Evolutionary conservation across 2,797 vertebrate genomes (phyloP).

Genomic region (Toxotes lorentzi): DNA sequence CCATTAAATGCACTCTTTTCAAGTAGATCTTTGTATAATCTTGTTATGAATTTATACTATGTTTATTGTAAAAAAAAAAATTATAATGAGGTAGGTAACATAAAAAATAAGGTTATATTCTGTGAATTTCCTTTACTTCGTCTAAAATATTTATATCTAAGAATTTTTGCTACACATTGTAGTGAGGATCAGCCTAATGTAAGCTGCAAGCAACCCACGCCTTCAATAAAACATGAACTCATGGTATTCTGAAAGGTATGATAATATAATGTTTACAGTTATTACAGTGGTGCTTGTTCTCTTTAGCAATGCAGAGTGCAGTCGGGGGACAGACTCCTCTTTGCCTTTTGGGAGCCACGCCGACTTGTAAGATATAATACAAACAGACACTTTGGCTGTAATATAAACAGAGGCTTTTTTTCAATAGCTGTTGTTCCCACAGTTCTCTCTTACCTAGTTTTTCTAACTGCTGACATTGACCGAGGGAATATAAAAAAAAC

Average conservation of each 20-base stretch:
- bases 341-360: slow-evolving; percentile 51
- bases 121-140: slow-evolving; percentile 18
- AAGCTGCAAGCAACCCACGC: slow-evolving; percentile 43
- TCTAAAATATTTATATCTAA: slow-evolving; percentile 49
- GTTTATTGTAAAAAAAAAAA: too few species aligned
- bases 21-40: too few species aligned
- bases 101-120: slow-evolving; percentile 20
- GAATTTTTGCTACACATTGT: slow-evolving; percentile 29
- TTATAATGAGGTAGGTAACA: slow-evolving; percentile 11
- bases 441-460: slow-evolving; percentile 35
- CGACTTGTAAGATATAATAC: slow-evolving; percentile 54
- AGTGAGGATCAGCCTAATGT: slow-evolving; percentile 28
- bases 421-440: slow-evolving; percentile 33
- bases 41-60: too few species aligned
- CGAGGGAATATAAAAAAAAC: slow-evolving; percentile 8
- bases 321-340: slow-evolving; percentile 51
- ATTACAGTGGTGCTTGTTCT: slow-evolving; percentile 54
- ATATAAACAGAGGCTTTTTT: slow-evolving; percentile 41
- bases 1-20: not conserved
- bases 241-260: slow-evolving; percentile 62
- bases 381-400: slow-evolving; percentile 66
- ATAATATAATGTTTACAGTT: slow-evolving; percentile 71
- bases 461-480: slow-evolving; percentile 49
- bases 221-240: slow-evolving; percentile 74
- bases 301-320: slow-evolving; percentile 49